phyloP scores from a whole-genome alignment of 1,140 invertebrate genomes.

The Apocrypta bakeri region DNA sequence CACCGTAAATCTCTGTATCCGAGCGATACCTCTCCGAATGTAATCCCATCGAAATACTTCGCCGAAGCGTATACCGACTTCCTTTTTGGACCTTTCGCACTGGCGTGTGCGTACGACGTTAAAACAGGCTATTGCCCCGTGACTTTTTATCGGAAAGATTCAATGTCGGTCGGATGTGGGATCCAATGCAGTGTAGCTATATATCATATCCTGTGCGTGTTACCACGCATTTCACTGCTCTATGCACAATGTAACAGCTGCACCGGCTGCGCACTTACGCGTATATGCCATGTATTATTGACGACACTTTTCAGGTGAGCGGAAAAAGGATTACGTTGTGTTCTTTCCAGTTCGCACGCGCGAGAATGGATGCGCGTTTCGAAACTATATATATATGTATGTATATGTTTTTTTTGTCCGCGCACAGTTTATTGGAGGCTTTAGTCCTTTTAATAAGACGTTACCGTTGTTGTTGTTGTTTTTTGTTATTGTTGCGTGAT shows the following conservation, averaged over 20 bases:
- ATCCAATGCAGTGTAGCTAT: not conserved
- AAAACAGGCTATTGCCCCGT: not conserved
- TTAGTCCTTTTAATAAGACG: conserved; percentile 30
- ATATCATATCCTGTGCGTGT: too few species aligned
- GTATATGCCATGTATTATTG: not conserved
- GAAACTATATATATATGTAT: conserved; percentile 11
- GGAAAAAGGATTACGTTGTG: not conserved
- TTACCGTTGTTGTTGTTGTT: not conserved
- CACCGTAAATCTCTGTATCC: too few species aligned
- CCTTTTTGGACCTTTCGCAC: too few species aligned
- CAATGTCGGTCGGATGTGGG: conserved; percentile 1
- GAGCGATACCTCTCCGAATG: too few species aligned
- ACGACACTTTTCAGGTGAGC: not conserved
- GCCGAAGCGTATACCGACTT: too few species aligned
- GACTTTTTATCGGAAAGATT: not conserved
- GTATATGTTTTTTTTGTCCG: too few species aligned
- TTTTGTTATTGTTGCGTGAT: not conserved
- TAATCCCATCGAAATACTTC: too few species aligned
- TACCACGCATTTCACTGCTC: not conserved
- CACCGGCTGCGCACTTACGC: too few species aligned
- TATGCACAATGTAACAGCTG: not conserved
- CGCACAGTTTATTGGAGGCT: not conserved
- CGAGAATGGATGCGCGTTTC: not conserved
- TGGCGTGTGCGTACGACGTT: not conserved
- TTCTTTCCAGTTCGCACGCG: not conserved